Conservation (phyloP, 2,888 invertebrate genomes). For the Temnothorax ravouxi region DNA sequence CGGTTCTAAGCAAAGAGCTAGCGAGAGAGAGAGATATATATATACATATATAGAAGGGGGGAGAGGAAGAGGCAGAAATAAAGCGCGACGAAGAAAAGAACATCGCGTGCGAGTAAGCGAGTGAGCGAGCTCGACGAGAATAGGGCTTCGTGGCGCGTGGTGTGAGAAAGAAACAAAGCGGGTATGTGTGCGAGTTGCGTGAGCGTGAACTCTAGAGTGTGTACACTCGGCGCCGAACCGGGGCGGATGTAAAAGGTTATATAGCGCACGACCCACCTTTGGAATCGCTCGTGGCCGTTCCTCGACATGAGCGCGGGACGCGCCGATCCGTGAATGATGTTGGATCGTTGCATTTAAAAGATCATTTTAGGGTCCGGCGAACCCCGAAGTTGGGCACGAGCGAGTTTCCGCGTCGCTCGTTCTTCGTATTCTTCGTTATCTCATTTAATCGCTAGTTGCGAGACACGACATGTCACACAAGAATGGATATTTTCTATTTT, state of each 20-base stretch:
- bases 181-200: constrained; percentile 38
- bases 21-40: constrained; percentile 36
- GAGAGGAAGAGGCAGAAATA: neutral
- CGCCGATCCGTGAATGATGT: constrained; percentile 67
- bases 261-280: constrained; percentile 71
- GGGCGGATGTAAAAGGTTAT: constrained; percentile 75
- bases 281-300: constrained; percentile 70
- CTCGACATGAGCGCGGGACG: constrained; percentile 70
- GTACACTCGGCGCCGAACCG: constrained; percentile 54
- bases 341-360: constrained; percentile 10
- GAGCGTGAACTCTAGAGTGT: constrained; percentile 38
- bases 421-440: neutral
- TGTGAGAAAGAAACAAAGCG: constrained; percentile 28
- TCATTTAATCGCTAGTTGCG: neutral
- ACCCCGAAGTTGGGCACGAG: neutral
- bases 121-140: constrained; percentile 68
- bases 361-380: neutral
- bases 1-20: constrained; percentile 44
- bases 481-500: neutral
- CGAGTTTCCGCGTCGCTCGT: neutral
- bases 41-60: too few relatives aligned
- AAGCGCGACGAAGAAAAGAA: constrained; percentile 26
- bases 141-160: constrained; percentile 47
- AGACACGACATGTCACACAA: neutral
- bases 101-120: constrained; percentile 47